phyloP scores from a whole-genome alignment of 2,888 invertebrate species.

The Trichogramma dendrolimi region DNA sequence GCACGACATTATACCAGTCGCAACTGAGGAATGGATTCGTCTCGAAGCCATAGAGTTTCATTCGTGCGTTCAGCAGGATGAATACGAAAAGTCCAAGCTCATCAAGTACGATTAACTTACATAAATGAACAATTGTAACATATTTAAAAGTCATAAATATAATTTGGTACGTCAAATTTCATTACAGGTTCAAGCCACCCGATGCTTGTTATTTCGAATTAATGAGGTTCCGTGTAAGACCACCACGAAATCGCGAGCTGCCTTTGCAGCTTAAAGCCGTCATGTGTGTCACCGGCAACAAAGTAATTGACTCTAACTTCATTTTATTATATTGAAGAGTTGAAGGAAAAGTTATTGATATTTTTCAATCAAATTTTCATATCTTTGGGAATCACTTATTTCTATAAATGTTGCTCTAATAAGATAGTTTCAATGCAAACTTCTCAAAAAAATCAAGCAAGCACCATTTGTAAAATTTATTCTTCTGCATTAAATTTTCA shows the following conservation, averaged over 20 bases:
- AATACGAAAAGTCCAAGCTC: constrained; percentile 78
- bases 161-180: not conserved
- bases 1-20: constrained; percentile 97
- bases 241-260: constrained; percentile 92
- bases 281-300: constrained; percentile 82
- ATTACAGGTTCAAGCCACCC: constrained; percentile 82
- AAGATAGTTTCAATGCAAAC: not conserved
- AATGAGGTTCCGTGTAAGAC: constrained; percentile 90
- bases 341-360: not conserved
- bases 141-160: constrained; percentile 4
- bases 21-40: constrained; percentile 98
- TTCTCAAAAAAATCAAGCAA: no score
- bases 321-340: not conserved
- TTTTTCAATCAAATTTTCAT: not conserved
- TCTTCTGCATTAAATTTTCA: no score
- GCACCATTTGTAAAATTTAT: no score
- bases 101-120: constrained; percentile 66
- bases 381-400: not conserved
- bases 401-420: not conserved
- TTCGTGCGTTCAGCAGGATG: constrained; percentile 85
- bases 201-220: constrained; percentile 97
- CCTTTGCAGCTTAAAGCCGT: constrained; percentile 90
- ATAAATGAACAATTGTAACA: not conserved
- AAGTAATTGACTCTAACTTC: constrained; percentile 54
- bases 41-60: constrained; percentile 93